Conservation (phyloP, 2,113 vertebrate genomes). For the Upupa epops region DNA sequence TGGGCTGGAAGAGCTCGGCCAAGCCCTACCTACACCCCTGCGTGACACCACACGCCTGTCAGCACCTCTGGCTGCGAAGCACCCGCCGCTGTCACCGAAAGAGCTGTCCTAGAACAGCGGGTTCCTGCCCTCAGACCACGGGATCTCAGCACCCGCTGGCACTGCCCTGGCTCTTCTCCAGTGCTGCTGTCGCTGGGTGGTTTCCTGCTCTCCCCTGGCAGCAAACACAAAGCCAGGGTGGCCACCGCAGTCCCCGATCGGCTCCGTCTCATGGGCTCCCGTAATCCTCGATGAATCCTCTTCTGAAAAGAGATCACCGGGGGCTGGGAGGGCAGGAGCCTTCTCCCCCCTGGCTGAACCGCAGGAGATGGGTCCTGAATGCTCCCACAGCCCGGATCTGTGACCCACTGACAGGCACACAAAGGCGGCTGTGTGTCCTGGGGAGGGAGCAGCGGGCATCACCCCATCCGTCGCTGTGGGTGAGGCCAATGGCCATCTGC, state of each 20-base stretch:
- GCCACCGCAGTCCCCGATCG: background rate
- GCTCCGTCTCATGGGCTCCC: background rate
- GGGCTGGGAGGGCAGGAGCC: accelerated
- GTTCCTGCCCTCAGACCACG: accelerated
- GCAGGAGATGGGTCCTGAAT: accelerated
- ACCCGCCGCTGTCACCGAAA: background rate
- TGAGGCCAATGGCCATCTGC: background rate
- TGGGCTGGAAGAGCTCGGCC: background rate
- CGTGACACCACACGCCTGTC: accelerated
- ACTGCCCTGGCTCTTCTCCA: background rate
- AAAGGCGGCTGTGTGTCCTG: accelerated
- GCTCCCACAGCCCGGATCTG: accelerated
- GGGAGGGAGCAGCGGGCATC: background rate
- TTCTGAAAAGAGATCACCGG: background rate
- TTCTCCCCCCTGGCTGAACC: too few relatives aligned
- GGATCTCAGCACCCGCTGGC: accelerated
- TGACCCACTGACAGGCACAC: accelerated
- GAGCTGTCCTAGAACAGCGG: background rate
- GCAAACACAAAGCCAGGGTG: background rate
- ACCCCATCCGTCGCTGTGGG: background rate
- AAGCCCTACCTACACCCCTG: accelerated
- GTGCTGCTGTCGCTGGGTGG: background rate
- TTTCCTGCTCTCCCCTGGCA: accelerated
- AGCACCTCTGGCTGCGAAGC: background rate
- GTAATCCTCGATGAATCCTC: background rate